Percentiles rank a stretch among this genome's conserved stretches.
Conservation (phyloP, 2,797 vertebrate species). For the Smutsia temminckii region DNA sequence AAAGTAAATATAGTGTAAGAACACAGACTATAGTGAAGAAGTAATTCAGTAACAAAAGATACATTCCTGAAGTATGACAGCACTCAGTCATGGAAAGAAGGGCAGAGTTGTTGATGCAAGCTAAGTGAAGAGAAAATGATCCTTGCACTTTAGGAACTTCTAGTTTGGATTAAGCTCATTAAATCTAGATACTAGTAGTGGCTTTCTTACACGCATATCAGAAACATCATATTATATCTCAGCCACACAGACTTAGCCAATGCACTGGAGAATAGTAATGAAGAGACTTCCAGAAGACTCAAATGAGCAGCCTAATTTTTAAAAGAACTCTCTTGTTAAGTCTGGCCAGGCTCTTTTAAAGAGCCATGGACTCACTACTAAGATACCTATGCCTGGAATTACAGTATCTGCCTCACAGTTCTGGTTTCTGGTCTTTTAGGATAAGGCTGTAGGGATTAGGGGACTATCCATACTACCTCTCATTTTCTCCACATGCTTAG, state of each 20-base stretch:
- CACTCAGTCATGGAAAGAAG: neutral
- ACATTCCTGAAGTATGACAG: neutral
- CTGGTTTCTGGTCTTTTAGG: neutral
- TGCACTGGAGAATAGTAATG: neutral
- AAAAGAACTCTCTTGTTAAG: slow-evolving; percentile 7
- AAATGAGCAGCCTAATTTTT: neutral
- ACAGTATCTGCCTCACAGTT: neutral
- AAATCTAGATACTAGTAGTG: neutral
- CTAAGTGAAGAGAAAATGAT: neutral
- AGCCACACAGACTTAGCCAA: neutral
- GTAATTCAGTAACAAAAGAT: neutral
- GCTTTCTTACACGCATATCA: neutral
- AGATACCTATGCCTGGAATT: neutral
- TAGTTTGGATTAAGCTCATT: neutral
- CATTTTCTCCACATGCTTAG: neutral
- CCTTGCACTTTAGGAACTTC: neutral
- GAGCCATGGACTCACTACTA: neutral
- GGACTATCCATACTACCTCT: neutral
- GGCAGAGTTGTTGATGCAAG: neutral
- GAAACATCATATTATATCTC: slow-evolving; percentile 21
- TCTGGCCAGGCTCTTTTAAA: neutral
- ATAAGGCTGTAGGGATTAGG: neutral
- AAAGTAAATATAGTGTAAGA: neutral
- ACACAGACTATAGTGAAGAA: neutral
- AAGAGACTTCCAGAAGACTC: neutral